These are phyloP conservation scores for Nyctereutes procyonoides DNA, from an alignment of 2,113 vertebrate species.

Conservation along the genomic window DNA sequence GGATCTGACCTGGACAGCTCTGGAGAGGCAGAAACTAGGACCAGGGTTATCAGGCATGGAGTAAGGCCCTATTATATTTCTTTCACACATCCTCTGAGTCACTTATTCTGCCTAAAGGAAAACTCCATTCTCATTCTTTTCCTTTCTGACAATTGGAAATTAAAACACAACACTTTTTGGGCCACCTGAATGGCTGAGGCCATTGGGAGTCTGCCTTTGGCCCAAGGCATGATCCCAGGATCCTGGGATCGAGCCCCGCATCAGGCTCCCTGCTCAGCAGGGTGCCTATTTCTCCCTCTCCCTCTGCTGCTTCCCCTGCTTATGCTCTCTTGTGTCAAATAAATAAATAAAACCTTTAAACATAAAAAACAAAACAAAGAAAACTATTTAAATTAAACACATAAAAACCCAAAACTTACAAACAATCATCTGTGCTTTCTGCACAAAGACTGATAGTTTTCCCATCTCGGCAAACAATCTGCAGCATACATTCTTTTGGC, in stretches of 20 bases:
- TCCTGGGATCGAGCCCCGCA: too few relatives aligned
- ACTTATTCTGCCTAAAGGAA: neutral
- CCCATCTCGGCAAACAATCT: conserved; percentile 96
- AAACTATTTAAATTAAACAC: neutral
- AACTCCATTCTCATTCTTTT: neutral
- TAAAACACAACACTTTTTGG: neutral
- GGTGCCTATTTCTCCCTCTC: too few relatives aligned
- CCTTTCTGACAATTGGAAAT: neutral
- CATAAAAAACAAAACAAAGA: too few relatives aligned
- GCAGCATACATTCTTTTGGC: conserved; percentile 92
- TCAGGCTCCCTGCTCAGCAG: too few relatives aligned
- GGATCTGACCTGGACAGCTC: neutral
- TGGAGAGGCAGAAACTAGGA: neutral
- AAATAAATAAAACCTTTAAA: too few relatives aligned
- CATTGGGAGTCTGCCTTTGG: too few relatives aligned
- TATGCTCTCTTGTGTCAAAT: too few relatives aligned
- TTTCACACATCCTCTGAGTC: neutral
- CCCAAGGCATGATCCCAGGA: too few relatives aligned
- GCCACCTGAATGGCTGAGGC: too few relatives aligned
- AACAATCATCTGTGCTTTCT: conserved; percentile 95
- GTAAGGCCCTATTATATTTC: neutral
- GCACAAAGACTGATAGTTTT: conserved; percentile 95
- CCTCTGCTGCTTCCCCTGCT: too few relatives aligned
- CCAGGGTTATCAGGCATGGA: neutral
- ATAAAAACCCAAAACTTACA: conserved; percentile 89